A percentile compares a stretch with the other conserved stretches of the same genome.
phyloP scores from a whole-genome alignment of 92 coral and sea anemone species.

The Pocillopora grandis region DNA sequence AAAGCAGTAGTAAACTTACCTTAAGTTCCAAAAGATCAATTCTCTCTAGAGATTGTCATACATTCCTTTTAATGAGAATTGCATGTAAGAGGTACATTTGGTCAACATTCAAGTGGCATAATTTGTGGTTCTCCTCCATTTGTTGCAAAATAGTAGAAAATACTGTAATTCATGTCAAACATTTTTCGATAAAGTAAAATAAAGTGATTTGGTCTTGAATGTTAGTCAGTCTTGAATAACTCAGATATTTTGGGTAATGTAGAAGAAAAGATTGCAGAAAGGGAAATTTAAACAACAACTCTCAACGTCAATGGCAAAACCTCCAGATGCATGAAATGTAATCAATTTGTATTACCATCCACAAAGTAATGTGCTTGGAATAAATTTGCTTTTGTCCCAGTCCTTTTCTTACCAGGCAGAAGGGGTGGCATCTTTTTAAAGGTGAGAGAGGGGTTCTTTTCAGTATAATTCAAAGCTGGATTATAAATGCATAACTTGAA shows the following conservation, averaged over 20 bases:
- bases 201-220: slow-evolving; percentile 10
- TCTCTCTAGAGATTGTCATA: background rate
- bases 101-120: background rate
- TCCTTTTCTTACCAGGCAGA: background rate
- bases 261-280: background rate
- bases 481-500: too few relatives aligned
- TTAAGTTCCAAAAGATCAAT: background rate
- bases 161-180: slow-evolving; percentile 27
- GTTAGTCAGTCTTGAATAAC: background rate
- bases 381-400: too few relatives aligned
- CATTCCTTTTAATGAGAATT: background rate
- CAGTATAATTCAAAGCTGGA: too few relatives aligned
- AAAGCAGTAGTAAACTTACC: background rate
- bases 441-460: too few relatives aligned
- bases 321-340: too few relatives aligned
- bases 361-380: too few relatives aligned
- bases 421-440: too few relatives aligned
- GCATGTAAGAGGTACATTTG: background rate
- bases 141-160: background rate
- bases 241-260: background rate
- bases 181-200: slow-evolving; percentile 6
- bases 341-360: too few relatives aligned
- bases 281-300: too few relatives aligned
- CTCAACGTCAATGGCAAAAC: too few relatives aligned
- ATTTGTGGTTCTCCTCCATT: background rate